A percentile compares a stretch with the other conserved stretches of the same genome.
Conservation (phyloP, 1,140 invertebrate species). For the Drosophila ficusphila region DNA sequence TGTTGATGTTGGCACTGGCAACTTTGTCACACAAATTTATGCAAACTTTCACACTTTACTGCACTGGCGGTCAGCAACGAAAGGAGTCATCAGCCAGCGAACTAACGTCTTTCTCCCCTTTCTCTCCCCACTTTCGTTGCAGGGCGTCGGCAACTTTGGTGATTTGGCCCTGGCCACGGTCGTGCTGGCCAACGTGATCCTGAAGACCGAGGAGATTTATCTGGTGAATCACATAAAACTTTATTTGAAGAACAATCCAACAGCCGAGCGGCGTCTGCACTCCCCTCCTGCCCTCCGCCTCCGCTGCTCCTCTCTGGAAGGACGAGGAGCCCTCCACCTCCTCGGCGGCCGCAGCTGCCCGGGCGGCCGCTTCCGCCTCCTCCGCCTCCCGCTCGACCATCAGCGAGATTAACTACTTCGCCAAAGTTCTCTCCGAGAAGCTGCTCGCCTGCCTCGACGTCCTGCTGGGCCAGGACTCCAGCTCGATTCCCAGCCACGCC, state of each 20-base stretch:
- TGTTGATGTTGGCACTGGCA: constrained; percentile 70
- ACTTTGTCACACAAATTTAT: constrained; percentile 76
- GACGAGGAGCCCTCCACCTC: constrained; percentile 76
- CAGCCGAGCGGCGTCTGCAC: constrained; percentile 48
- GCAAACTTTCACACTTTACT: constrained; percentile 77
- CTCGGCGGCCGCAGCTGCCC: constrained; percentile 73
- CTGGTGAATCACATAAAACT: constrained; percentile 84
- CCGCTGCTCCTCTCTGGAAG: constrained; percentile 34
- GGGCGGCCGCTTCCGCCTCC: constrained; percentile 30
- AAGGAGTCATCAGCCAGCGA: constrained; percentile 44
- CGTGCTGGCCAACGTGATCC: constrained; percentile 81
- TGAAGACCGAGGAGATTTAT: constrained; percentile 84
- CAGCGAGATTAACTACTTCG: constrained; percentile 84
- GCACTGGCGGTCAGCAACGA: constrained; percentile 56
- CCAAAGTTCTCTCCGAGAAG: constrained; percentile 80
- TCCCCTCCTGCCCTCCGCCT: constrained; percentile 17
- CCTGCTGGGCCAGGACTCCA: constrained; percentile 17
- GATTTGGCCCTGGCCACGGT: constrained; percentile 83
- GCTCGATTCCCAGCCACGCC: constrained; percentile 35
- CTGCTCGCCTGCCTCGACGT: constrained; percentile 64
- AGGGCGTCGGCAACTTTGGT: constrained; percentile 81
- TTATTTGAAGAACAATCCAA: constrained; percentile 84
- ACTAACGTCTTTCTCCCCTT: constrained; percentile 14
- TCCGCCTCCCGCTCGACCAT: constrained; percentile 32
- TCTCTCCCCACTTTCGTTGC: constrained; percentile 16